Percentiles rank a stretch among this genome's conserved stretches.
These are phyloP conservation scores for Ranitomeya imitator DNA, from an alignment of 2,113 vertebrate species.

Conservation along the genomic window DNA sequence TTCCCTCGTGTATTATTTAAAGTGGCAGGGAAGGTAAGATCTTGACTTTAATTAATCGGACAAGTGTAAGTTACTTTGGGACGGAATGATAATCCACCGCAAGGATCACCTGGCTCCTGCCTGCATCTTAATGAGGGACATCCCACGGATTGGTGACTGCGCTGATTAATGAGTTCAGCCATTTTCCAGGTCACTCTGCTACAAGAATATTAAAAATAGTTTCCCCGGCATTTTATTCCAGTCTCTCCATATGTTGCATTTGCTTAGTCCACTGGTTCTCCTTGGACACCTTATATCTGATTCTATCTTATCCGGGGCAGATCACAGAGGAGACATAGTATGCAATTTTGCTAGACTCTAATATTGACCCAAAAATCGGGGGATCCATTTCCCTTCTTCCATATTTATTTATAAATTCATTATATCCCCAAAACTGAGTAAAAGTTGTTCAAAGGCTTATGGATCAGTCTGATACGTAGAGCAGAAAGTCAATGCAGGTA, in stretches of 20 bases:
- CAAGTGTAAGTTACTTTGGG: neutral
- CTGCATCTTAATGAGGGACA: slow-evolving; percentile 5
- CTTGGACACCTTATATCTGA: neutral
- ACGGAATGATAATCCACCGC: neutral
- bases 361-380: neutral
- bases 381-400: neutral
- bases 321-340: no score
- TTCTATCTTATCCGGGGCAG: neutral
- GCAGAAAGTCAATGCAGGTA: neutral
- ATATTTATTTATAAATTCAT: neutral
- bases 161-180: slow-evolving; percentile 13
- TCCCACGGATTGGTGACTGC: neutral
- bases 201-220: slow-evolving; percentile 24
- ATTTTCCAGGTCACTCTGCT: slow-evolving; percentile 6
- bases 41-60: neutral
- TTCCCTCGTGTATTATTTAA: neutral
- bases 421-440: neutral
- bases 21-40: neutral
- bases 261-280: slow-evolving; percentile 7
- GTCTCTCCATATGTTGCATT: neutral
- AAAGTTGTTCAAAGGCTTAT: neutral
- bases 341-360: no score
- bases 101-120: neutral
- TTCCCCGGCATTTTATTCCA: neutral
- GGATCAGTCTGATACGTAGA: neutral